Conservation (phyloP, 1,140 invertebrate genomes). For the Bombus vancouverensis region DNA sequence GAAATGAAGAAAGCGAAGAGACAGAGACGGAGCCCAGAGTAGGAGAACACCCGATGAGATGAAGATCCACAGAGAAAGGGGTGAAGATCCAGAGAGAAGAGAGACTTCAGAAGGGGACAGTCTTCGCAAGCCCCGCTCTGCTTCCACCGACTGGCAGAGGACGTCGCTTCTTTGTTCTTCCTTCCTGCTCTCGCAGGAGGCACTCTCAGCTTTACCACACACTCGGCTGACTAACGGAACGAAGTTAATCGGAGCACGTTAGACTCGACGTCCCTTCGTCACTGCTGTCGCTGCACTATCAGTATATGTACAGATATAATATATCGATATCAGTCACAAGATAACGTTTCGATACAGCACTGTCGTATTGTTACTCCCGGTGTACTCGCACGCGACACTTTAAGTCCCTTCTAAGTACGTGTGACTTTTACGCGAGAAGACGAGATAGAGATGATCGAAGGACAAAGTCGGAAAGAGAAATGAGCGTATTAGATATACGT, state of each 20-base stretch:
- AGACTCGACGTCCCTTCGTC: slow-evolving; percentile 48
- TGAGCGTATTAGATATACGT: neutral
- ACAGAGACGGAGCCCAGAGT: neutral
- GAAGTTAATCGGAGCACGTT: slow-evolving; percentile 62
- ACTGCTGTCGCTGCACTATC: slow-evolving; percentile 22
- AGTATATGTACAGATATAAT: neutral
- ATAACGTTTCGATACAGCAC: slow-evolving; percentile 23
- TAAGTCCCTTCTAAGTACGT: neutral
- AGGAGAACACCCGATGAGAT: slow-evolving; percentile 9
- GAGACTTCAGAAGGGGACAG: slow-evolving; percentile 32
- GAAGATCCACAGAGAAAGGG: slow-evolving; percentile 38
- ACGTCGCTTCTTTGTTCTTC: slow-evolving; percentile 70
- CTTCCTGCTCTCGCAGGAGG: slow-evolving; percentile 58
- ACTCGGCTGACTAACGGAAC: slow-evolving; percentile 52
- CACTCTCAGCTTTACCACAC: slow-evolving; percentile 47
- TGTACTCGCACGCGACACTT: slow-evolving; percentile 13
- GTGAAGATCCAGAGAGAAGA: slow-evolving; percentile 18
- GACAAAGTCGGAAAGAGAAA: neutral
- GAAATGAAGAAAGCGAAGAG: neutral
- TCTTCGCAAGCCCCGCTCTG: slow-evolving; percentile 46
- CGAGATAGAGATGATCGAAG: slow-evolving; percentile 9
- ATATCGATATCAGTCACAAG: neutral
- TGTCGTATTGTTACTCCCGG: neutral
- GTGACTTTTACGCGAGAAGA: neutral
- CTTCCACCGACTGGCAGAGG: slow-evolving; percentile 49